Evolutionary conservation across 1,140 invertebrate genomes (phyloP).

Genomic region (Drosophila lowei): DNA sequence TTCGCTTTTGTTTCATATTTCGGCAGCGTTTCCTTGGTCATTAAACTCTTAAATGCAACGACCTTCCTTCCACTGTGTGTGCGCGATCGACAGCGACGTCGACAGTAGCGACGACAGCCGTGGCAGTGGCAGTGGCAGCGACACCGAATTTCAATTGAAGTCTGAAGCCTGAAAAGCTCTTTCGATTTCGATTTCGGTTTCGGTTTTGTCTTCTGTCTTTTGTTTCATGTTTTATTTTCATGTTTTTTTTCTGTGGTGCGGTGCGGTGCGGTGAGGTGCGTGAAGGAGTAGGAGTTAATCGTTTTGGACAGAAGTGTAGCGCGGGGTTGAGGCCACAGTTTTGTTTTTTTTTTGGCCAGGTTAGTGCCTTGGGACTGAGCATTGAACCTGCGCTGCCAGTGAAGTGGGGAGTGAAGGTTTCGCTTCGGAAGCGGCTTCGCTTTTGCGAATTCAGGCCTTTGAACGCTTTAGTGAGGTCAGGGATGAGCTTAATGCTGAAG

Average conservation of each 20-base stretch:
- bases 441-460: slow-evolving; percentile 24
- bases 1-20: slow-evolving; percentile 77
- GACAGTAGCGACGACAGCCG: too few species aligned
- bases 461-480: slow-evolving; percentile 47
- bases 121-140: slow-evolving; percentile 30
- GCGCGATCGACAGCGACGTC: slow-evolving; percentile 59
- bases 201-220: slow-evolving; percentile 23
- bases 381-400: slow-evolving; percentile 48
- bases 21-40: slow-evolving; percentile 80
- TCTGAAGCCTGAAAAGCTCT: slow-evolving; percentile 35
- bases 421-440: neutral
- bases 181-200: slow-evolving; percentile 38
- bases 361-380: slow-evolving; percentile 66
- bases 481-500: slow-evolving; percentile 36
- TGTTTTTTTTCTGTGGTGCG: slow-evolving; percentile 4
- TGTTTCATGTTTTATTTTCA: slow-evolving; percentile 26
- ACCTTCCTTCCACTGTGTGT: slow-evolving; percentile 55
- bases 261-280: slow-evolving; percentile 26
- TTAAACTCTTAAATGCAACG: slow-evolving; percentile 81
- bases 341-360: slow-evolving; percentile 42
- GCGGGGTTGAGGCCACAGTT: slow-evolving; percentile 25
- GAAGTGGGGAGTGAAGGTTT: slow-evolving; percentile 34
- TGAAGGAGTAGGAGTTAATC: slow-evolving; percentile 45
- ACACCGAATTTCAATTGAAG: slow-evolving; percentile 71
- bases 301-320: slow-evolving; percentile 51